These are phyloP conservation scores for Hydroisotoma schaefferi DNA, from an alignment of 2,888 invertebrate genomes.

Conservation along the genomic window DNA sequence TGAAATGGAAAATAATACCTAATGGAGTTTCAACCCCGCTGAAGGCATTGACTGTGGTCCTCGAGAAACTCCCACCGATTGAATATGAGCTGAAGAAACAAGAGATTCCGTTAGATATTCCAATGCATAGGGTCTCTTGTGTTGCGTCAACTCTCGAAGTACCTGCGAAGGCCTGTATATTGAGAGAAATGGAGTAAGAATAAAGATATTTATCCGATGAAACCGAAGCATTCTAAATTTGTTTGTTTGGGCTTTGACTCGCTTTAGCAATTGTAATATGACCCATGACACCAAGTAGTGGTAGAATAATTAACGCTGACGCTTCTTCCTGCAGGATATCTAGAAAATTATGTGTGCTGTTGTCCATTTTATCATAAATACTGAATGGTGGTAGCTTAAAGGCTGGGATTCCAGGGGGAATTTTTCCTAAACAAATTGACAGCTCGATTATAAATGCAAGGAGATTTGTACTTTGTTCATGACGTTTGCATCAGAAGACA, in stretches of 20 bases:
- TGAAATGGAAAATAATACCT: slow-evolving; percentile 11
- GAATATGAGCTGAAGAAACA: slow-evolving; percentile 37
- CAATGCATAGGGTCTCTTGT: slow-evolving; percentile 38
- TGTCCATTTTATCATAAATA: slow-evolving; percentile 29
- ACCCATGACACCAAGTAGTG: slow-evolving; percentile 40
- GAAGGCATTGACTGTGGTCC: slow-evolving; percentile 43
- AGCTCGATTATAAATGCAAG: no score
- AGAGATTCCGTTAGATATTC: slow-evolving; percentile 35
- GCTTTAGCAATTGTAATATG: slow-evolving; percentile 40
- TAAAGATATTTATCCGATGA: background rate
- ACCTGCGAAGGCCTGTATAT: slow-evolving; percentile 24
- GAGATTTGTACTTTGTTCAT: no score
- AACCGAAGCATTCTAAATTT: background rate
- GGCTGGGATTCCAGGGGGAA: slow-evolving; percentile 36
- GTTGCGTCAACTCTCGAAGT: slow-evolving; percentile 33
- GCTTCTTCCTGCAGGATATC: slow-evolving; percentile 41
- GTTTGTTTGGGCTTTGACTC: background rate
- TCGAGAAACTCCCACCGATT: slow-evolving; percentile 37
- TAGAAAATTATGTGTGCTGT: slow-evolving; percentile 24
- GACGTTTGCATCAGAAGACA: no score
- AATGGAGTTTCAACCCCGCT: slow-evolving; percentile 39
- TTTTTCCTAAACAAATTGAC: slow-evolving; percentile 20
- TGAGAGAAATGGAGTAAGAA: background rate
- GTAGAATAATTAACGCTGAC: slow-evolving; percentile 40
- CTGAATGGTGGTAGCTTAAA: slow-evolving; percentile 31